These are phyloP conservation scores for Philopotamus ludificatus DNA, from an alignment of 1,140 invertebrate genomes.

Conservation along the genomic window DNA sequence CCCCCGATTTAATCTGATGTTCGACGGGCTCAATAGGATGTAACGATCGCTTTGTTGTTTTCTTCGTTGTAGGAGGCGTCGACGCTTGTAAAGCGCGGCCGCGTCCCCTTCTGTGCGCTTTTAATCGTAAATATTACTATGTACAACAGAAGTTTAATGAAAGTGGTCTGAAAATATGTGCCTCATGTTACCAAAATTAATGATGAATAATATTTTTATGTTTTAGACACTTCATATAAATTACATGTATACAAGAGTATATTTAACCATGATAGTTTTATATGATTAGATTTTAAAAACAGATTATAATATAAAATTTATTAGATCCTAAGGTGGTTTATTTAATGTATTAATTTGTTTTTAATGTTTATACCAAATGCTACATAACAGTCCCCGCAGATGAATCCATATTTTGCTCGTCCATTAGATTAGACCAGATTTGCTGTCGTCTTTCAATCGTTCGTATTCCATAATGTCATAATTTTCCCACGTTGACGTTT, in stretches of 20 bases:
- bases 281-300: conserved; percentile 31
- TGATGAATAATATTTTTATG: conserved; percentile 7
- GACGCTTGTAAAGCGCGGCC: not conserved
- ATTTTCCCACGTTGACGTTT: too few relatives aligned
- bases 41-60: not conserved
- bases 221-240: not conserved
- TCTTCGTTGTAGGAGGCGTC: not conserved
- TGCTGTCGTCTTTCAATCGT: too few relatives aligned
- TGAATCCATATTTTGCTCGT: too few relatives aligned
- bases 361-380: conserved; percentile 37
- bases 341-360: conserved; percentile 30
- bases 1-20: too few relatives aligned
- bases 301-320: conserved; percentile 42
- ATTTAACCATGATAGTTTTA: not conserved
- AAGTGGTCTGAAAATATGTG: conserved; percentile 41
- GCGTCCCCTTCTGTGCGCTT: not conserved
- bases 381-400: conserved; percentile 20
- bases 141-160: conserved; percentile 10
- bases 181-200: conserved; percentile 42
- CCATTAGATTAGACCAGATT: too few relatives aligned
- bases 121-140: not conserved
- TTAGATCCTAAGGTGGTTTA: conserved; percentile 39
- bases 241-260: not conserved
- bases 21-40: too few relatives aligned
- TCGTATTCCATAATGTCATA: too few relatives aligned